Evolutionary conservation across 2,113 vertebrate genomes (phyloP).

Genomic region (Mesocricetus auratus): DNA sequence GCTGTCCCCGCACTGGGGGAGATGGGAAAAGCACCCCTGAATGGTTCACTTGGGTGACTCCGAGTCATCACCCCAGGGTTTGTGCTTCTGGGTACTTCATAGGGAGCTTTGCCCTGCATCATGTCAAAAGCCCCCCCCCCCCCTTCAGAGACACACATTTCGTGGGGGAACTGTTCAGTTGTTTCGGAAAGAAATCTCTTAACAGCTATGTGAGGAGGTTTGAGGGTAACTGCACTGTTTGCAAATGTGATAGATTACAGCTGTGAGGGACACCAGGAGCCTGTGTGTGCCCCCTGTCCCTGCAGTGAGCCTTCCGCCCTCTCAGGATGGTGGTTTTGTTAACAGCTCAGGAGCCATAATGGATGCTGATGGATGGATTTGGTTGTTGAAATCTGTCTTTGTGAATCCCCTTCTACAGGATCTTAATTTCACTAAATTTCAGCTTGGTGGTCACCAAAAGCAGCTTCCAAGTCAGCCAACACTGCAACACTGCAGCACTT

Average conservation of each 20-base stretch:
- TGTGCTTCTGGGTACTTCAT: background rate
- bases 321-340: background rate
- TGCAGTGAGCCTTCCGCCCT: background rate
- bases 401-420: slow-evolving; percentile 9
- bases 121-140: background rate
- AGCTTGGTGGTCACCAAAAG: slow-evolving; percentile 33
- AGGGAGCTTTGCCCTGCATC: background rate
- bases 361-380: slow-evolving; percentile 40
- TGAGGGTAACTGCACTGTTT: background rate
- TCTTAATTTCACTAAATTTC: slow-evolving; percentile 56
- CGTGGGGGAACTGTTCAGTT: background rate
- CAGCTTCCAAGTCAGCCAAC: slow-evolving; percentile 29
- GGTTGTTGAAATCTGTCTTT: slow-evolving; percentile 51
- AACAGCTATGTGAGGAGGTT: background rate
- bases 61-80: background rate
- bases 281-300: background rate
- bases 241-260: background rate
- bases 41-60: background rate
- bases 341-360: background rate
- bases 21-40: background rate
- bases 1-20: background rate
- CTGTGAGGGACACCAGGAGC: background rate
- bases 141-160: background rate
- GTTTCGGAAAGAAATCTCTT: slow-evolving; percentile 13
- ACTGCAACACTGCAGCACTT: background rate